Evolutionary conservation across 2,797 vertebrate species (phyloP), one percentile per base, ranked within the genome.

Genomic region (Jordanella pulchra): DNA sequence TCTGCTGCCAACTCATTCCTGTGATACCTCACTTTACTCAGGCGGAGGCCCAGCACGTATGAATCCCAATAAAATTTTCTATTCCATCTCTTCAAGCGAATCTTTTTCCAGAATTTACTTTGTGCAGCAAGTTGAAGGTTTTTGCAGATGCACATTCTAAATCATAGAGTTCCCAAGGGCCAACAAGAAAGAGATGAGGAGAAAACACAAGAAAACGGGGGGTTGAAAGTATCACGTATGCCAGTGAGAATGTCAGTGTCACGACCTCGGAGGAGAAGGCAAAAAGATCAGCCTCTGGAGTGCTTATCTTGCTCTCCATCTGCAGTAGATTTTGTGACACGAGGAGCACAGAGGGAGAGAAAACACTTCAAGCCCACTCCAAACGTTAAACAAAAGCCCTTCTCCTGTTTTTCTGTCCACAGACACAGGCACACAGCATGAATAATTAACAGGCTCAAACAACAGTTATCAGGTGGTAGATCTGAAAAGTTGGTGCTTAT

Each of bases 191-290:
- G 71, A 72, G 72, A 83, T 86, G 68, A 83, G 73, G 53, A 73
- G 71, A 82, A 80, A 86, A 86, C 73, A 77, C 73, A 75, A 79
- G 72, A 54, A 70, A 78, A 63, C 25, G 51, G 83, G 77, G 83
- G 84, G 89, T 80, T 82, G 85, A 61, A 79, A 51, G 86, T 89
- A 93, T 93, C 91, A 86, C 88, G 81, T 90, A 84, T 88, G 92
- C 90, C 87, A 86, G 79, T 64, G 91, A 89, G 93, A 94, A 94
- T 94, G 92, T 92, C 91, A 92, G 91, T 92, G 92, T 94, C 93
- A 91, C 79, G 93, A 95, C 93, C 93, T 92, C 69, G 77, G 85
- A 74, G 84, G 79, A 88, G 87, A 85, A 88, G 84, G 86, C 86
- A 87, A 86, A 92, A 87, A 89, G 89, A 90, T 90, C 86, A 89